These are phyloP conservation scores for Vanacampus margaritifer DNA, from an alignment of 2,113 vertebrate genomes.

Conservation along the genomic window DNA sequence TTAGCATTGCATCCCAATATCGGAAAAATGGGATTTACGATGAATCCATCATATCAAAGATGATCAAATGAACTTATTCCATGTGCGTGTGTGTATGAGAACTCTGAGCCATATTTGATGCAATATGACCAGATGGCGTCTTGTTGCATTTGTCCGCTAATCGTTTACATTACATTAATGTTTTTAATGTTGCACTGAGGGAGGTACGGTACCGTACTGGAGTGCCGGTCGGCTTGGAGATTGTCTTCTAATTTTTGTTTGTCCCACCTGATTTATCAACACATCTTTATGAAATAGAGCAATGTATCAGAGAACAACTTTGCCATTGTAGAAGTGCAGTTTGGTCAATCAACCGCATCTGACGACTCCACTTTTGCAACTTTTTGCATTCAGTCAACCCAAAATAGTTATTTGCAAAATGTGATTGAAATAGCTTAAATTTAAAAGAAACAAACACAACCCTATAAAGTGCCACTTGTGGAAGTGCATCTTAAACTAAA, in stretches of 20 bases:
- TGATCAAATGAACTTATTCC: background rate
- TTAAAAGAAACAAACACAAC: too few species aligned
- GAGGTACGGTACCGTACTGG: slow-evolving; percentile 46
- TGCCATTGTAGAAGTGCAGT: background rate
- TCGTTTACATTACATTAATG: slow-evolving; percentile 79
- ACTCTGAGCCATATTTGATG: slow-evolving; percentile 76
- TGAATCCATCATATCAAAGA: background rate
- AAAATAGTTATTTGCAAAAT: background rate
- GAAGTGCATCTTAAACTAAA: too few species aligned
- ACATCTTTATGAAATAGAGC: background rate
- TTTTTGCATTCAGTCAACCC: background rate
- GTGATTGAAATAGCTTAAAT: too few species aligned
- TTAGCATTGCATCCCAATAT: background rate
- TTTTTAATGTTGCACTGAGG: slow-evolving; percentile 55
- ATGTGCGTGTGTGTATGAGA: slow-evolving; percentile 11
- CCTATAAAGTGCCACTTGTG: too few species aligned
- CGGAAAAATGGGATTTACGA: background rate
- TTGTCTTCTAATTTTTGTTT: slow-evolving; percentile 34
- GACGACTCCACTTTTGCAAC: background rate
- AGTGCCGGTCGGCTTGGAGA: slow-evolving; percentile 40
- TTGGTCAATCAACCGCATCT: background rate
- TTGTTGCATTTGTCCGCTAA: slow-evolving; percentile 62
- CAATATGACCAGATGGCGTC: slow-evolving; percentile 72
- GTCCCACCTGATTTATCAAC: too few species aligned
- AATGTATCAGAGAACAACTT: background rate